Conservation (phyloP, 2,888 invertebrate genomes). For the Dione juno region DNA sequence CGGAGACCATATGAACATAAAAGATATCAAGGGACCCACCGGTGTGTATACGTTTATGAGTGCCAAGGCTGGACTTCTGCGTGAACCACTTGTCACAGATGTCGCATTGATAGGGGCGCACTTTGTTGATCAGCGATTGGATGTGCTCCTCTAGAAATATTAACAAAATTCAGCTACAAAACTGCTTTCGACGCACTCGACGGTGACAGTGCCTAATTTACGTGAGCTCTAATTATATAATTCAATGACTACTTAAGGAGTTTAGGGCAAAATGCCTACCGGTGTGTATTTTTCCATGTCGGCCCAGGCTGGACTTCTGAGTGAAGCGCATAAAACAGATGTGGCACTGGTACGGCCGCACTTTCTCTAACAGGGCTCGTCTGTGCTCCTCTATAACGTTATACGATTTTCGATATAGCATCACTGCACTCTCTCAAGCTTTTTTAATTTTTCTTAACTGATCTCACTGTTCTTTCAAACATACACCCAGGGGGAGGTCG, state of each 20-base stretch:
- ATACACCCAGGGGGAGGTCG: conserved; percentile 81
- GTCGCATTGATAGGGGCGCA: conserved; percentile 87
- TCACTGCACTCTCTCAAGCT: conserved; percentile 71
- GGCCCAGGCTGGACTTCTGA: conserved; percentile 89
- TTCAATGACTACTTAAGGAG: conserved; percentile 80
- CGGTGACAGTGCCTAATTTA: conserved; percentile 69
- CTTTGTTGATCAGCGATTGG: conserved; percentile 85
- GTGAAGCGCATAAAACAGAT: conserved; percentile 89
- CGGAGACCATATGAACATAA: conserved; percentile 74
- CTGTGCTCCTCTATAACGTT: conserved; percentile 84
- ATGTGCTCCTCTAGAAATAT: conserved; percentile 85
- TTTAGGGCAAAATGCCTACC: conserved; percentile 84
- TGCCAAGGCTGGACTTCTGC: conserved; percentile 92
- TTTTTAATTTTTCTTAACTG: conserved; percentile 59
- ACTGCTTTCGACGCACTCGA: conserved; percentile 65
- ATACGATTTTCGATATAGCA: conserved; percentile 81
- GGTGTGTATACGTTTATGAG: conserved; percentile 91
- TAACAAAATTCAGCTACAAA: conserved; percentile 82
- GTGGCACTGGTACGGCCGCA: conserved; percentile 88
- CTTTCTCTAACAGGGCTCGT: conserved; percentile 85
- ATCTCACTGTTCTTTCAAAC: conserved; percentile 66
- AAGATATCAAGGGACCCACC: conserved; percentile 84
- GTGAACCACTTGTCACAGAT: conserved; percentile 91
- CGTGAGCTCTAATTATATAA: conserved; percentile 73
- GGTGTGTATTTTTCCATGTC: conserved; percentile 88